Percentiles rank a stretch among this genome's conserved stretches.
Conservation (phyloP, 2,888 invertebrate genomes). For the Athetis lepigone region DNA sequence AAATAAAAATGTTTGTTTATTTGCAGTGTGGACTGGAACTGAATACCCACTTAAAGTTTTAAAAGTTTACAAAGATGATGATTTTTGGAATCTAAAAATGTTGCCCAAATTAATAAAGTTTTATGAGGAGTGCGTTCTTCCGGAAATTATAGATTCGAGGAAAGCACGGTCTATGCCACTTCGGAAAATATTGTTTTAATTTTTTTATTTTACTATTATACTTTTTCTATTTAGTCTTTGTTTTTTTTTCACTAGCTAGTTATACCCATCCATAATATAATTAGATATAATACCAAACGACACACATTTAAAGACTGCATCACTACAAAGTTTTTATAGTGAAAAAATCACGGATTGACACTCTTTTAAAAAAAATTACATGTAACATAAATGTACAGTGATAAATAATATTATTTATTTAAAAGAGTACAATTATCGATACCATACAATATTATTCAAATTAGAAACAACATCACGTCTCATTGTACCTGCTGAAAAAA, state of each 20-base stretch:
- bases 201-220: slow-evolving; percentile 5
- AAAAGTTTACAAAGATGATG: slow-evolving; percentile 11
- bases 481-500: too few species aligned
- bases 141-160: slow-evolving; percentile 11
- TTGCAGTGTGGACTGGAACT: slow-evolving; percentile 15
- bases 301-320: too few species aligned
- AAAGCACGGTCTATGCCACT: slow-evolving; percentile 7
- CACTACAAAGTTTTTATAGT: too few species aligned
- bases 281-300: background rate
- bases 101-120: background rate
- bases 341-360: too few species aligned
- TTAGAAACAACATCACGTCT: too few species aligned
- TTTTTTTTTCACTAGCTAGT: background rate
- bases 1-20: slow-evolving; percentile 16
- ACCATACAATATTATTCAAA: too few species aligned
- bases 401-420: too few species aligned
- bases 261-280: slow-evolving; percentile 3
- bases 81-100: slow-evolving; percentile 4
- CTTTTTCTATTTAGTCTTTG: slow-evolving; percentile 1
- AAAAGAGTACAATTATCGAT: too few species aligned
- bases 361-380: too few species aligned
- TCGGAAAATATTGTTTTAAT: slow-evolving; percentile 1
- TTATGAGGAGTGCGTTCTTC: too few species aligned
- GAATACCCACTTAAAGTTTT: slow-evolving; percentile 7
- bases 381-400: too few species aligned